Evolutionary conservation across 1,140 invertebrate species (phyloP).

Genomic region (Mycetomoellerius zeteki): DNA sequence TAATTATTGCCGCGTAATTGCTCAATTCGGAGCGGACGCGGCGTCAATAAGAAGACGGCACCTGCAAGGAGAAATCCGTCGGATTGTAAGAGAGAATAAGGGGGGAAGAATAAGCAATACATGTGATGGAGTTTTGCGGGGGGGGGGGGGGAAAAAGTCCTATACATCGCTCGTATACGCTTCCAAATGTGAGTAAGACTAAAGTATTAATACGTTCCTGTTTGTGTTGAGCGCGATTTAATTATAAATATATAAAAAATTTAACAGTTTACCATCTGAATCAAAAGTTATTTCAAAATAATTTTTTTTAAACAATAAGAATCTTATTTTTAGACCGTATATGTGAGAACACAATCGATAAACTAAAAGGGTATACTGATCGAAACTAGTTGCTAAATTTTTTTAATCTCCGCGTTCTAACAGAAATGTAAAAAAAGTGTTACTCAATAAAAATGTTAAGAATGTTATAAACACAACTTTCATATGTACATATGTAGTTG

Average conservation of each 20-base stretch:
- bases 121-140: neutral
- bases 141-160: constrained; percentile 6
- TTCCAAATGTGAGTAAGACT: neutral
- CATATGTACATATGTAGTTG: neutral
- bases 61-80: constrained; percentile 11
- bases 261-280: no score
- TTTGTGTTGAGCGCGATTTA: constrained; percentile 27
- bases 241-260: neutral
- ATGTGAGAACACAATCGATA: no score
- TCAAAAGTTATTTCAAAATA: no score
- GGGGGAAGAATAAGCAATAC: no score
- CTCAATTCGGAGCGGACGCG: constrained; percentile 78
- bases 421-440: no score
- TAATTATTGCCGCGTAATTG: constrained; percentile 83
- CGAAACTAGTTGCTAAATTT: no score
- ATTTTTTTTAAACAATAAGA: no score
- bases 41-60: constrained; percentile 46
- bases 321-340: no score
- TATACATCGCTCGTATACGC: neutral
- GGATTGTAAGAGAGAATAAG: neutral
- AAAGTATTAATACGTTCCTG: neutral
- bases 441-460: no score
- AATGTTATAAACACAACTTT: no score
- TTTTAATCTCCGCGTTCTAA: no score
- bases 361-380: no score